Evolutionary conservation across 2,797 vertebrate species (phyloP).

Genomic region (Simalia tracyae): DNA sequence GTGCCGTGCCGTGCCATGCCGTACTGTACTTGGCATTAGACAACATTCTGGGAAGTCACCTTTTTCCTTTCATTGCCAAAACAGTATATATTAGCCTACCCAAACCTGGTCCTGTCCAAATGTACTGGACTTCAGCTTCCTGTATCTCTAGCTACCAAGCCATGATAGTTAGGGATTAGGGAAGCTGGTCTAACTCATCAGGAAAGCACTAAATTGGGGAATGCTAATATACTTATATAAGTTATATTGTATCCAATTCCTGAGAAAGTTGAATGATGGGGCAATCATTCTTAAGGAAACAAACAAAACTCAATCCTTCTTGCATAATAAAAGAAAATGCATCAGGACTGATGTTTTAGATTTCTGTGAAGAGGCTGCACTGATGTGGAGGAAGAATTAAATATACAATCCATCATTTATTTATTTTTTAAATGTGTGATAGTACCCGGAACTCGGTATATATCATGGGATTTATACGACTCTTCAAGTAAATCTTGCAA

Average conservation of each 20-base stretch:
- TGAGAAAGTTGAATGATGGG: neutral
- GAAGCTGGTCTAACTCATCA: too few species aligned
- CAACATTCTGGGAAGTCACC: neutral
- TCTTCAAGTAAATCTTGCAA: rapidly evolving
- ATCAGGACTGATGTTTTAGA: neutral
- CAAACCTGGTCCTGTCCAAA: too few species aligned
- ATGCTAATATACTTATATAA: neutral
- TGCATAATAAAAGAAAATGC: neutral
- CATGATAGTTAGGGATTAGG: too few species aligned
- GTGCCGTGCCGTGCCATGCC: too few species aligned
- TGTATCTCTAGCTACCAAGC: too few species aligned
- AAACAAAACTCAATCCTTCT: neutral
- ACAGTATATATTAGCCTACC: too few species aligned
- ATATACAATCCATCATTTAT: neutral
- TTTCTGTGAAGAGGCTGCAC: neutral
- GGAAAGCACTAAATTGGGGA: too few species aligned
- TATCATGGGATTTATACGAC: neutral
- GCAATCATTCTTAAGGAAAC: neutral
- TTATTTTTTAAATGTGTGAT: neutral
- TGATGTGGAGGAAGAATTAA: neutral
- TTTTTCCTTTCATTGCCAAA: too few species aligned
- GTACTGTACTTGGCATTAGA: neutral
- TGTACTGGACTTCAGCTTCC: too few species aligned
- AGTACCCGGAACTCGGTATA: neutral
- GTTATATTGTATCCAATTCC: neutral